Evolutionary conservation across 2,113 vertebrate species (phyloP).

Genomic region (Psettodes erumei): DNA sequence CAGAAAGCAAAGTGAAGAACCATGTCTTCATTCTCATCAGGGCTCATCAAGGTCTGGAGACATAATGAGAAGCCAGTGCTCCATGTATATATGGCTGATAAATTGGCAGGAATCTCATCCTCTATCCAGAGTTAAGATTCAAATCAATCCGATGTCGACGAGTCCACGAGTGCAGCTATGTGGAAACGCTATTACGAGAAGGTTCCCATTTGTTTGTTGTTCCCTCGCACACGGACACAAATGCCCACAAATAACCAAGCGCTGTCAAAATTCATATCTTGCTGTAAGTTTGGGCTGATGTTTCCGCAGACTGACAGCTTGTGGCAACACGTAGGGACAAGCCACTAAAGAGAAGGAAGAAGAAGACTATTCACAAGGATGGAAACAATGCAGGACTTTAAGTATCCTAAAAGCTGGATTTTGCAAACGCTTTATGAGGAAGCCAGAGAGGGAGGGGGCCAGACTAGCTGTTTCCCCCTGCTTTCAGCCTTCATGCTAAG

Average conservation of each 20-base stretch:
- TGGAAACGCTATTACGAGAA: neutral
- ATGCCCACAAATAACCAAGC: neutral
- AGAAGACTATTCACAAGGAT: neutral
- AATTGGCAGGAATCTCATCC: neutral
- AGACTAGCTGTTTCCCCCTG: neutral
- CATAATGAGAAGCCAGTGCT: slow-evolving; percentile 17
- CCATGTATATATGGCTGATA: neutral
- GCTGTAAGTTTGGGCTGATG: too few species aligned
- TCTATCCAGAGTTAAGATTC: neutral
- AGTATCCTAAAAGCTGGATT: neutral
- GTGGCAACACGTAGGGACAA: neutral
- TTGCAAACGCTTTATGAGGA: neutral
- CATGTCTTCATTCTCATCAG: neutral
- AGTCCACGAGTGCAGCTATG: neutral
- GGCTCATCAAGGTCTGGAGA: slow-evolving; percentile 8
- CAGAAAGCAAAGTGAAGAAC: slow-evolving; percentile 8
- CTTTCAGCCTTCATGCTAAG: neutral
- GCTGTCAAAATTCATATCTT: neutral
- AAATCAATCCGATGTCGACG: neutral
- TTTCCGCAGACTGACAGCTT: neutral
- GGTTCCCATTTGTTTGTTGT: neutral
- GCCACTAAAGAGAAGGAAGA: neutral
- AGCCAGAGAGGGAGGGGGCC: neutral
- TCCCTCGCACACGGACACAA: neutral
- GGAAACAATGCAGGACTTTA: neutral